Conservation (phyloP, 2,113 vertebrate species). For the Calonectris borealis region DNA sequence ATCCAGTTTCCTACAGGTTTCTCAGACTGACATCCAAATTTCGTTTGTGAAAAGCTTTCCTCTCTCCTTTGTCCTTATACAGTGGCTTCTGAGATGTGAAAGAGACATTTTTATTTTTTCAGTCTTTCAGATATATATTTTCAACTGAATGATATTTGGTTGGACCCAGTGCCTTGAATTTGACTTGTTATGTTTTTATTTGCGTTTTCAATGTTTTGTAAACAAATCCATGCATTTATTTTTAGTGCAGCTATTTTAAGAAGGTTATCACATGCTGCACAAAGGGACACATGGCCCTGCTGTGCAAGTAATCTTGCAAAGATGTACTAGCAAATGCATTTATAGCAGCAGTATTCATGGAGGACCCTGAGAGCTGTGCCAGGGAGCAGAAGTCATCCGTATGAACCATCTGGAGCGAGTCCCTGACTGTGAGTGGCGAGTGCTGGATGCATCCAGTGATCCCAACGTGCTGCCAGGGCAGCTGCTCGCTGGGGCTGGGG, state of each 20-base stretch:
- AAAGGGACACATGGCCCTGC: not conserved
- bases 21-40: not conserved
- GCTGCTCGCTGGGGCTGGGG: accelerated
- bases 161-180: not conserved
- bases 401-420: not conserved
- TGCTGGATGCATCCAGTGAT: not conserved
- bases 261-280: not conserved
- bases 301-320: not conserved
- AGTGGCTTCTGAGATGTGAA: not conserved
- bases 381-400: not conserved
- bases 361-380: not conserved
- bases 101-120: not conserved
- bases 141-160: not conserved
- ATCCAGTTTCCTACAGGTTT: not conserved
- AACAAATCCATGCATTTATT: not conserved
- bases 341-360: not conserved
- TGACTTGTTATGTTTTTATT: not conserved
- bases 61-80: not conserved
- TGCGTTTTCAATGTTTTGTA: not conserved
- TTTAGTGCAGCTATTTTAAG: not conserved
- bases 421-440: not conserved
- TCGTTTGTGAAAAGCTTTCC: not conserved
- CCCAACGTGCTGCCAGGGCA: not conserved
- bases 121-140: not conserved
- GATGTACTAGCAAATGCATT: not conserved